Base-by-base conservation (phyloP, 1,140 invertebrate species). In the Anadara kagoshimensis region DNA sequence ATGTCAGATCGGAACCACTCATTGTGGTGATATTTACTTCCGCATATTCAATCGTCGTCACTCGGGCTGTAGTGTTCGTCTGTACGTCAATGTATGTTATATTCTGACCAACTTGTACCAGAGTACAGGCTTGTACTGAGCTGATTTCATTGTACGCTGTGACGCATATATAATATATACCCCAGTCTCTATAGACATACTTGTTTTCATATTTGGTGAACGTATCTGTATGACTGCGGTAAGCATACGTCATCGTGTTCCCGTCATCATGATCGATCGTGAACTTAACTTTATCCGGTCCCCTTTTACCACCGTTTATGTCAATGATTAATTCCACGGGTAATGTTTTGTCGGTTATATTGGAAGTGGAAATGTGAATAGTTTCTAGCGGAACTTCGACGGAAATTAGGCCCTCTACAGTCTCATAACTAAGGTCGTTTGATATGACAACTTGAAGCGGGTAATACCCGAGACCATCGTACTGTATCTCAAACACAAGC, bases 31-130 rank as follows among this genome's bases (percentile, higher is more conserved):
- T 61, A 3, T 44, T 69, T 41, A 86, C 74, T 12, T 68, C 71
- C 16, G 81, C 72, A 5, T 78, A 62, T 14, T 80, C 66, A 43
- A 67, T 61, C 3, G 75, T 56, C 1, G 43, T 16, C 20, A 84
- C 77, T 56, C 86, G 61, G 8, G 79, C 81, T 4, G 58, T 70
- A 0, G 75, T 76, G 18, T 62, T 58, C 26, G 83, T 82, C 14
- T 69, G 73, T 16, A 89, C 36, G 72, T 89, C 87, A 11, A 88
- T 59, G 47, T 76, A 81, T 3, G 83, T 83, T 18, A 89, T 85
- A 61, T 86, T 84, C 54, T 87, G 66, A 1, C 87, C 87, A 24
- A 87, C 86, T 63, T 87, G 85, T 2, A 83, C 69, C 7, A 78
- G 36, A n/a, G 76, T 71, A 54, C 75, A 78, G 5, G 75, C 68